Base-by-base conservation (phyloP, 2,888 invertebrate species). In the Meliscaeva auricollis region DNA sequence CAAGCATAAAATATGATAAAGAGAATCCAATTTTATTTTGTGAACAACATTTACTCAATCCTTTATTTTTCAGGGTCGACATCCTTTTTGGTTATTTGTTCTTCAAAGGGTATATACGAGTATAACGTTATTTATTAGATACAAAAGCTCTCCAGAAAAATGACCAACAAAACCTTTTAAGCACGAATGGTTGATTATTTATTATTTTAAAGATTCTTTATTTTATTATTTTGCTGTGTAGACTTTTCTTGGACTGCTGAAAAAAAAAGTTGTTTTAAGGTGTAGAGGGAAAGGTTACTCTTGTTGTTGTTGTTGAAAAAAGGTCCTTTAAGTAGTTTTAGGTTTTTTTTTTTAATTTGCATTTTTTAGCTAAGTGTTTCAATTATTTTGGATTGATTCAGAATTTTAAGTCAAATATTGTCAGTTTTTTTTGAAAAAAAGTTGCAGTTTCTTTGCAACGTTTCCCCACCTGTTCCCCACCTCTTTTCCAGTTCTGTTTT, bases 1-100 rank as follows among this genome's bases (percentile, higher is more conserved):
- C 50, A 50, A 50, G 13, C 22, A 50, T 50, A 50, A 50, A 26
- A 50, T 50, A 26, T 50, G 7, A 50, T 50, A 50, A 50, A 50
- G 22, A 22, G 13, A 26, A 50, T 50, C n/a, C 50, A 50, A 50
- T 41, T 13, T 41, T 41, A 11, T 50, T 13, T 50, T 50, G 22
- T 50, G 50, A 26, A 50, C 50, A 50, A 26, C 13, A 26, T 50
- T 50, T 50, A 50, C 50, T 50, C 22, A 13, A 26, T 26, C 50
- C 50, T 22, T 50, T 50, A n/a, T 22, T 50, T 26, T 22, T 41
- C 13, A 41, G 13, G 41, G 13, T 50, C 8, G 20, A 7, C 26
- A 50, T 50, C 22, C 50, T 50, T 50, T 13, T 50, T 22, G 44
- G n/a, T 50, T 50, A 11, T 20, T 13, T 6, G 26, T 50, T 22